Conservation (phyloP, 2,888 invertebrate genomes). For the Graphium colonna region DNA sequence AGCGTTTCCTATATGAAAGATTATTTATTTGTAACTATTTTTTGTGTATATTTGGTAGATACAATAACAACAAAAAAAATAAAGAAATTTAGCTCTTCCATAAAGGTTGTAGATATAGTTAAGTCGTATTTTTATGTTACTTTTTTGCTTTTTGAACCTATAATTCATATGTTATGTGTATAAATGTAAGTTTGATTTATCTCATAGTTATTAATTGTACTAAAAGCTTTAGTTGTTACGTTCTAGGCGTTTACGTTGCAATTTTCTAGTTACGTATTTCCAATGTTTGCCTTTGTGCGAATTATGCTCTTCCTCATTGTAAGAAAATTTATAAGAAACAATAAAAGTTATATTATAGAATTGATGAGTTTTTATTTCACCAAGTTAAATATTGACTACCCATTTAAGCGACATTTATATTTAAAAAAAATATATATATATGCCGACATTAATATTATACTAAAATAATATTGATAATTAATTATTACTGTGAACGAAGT, state of each 20-base stretch:
- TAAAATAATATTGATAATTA: too few relatives aligned
- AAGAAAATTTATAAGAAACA: conserved; percentile 75
- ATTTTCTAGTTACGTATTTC: conserved; percentile 48
- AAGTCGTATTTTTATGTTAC: conserved; percentile 50
- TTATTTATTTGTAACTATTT: conserved; percentile 74
- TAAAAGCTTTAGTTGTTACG: conserved; percentile 56
- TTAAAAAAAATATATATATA: too few relatives aligned
- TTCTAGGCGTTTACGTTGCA: conserved; percentile 57
- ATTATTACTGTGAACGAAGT: too few relatives aligned
- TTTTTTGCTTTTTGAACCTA: conserved; percentile 40
- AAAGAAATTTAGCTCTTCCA: conserved; percentile 57
- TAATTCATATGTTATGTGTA: conserved; percentile 55
- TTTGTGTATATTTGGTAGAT: conserved; percentile 66
- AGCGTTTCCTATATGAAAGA: conserved; percentile 65
- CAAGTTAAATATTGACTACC: background rate
- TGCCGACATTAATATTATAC: too few relatives aligned
- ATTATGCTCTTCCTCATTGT: conserved; percentile 69
- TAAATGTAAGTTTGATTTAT: conserved; percentile 66
- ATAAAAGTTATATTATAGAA: conserved; percentile 73
- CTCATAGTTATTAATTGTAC: conserved; percentile 67
- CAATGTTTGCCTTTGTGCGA: conserved; percentile 64
- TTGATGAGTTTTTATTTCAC: conserved; percentile 33
- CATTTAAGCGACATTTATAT: too few relatives aligned
- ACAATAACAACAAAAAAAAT: conserved; percentile 48
- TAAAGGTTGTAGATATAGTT: conserved; percentile 69